Conservation (phyloP, 2,113 vertebrate species). For the Mionectes macconnelli region DNA sequence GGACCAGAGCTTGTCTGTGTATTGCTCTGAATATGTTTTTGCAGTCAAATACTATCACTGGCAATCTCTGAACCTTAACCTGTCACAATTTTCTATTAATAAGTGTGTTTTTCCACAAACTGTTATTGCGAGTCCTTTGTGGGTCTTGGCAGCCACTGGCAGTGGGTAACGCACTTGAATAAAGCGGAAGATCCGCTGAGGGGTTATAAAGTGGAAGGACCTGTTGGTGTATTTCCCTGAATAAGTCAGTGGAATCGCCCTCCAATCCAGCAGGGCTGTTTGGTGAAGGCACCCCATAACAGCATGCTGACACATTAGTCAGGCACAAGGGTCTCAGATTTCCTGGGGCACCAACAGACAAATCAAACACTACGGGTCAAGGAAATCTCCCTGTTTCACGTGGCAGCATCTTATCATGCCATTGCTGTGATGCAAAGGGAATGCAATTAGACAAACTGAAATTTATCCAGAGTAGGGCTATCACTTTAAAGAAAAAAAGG, state of each 20-base stretch:
- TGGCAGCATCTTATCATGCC: background rate
- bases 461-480: background rate
- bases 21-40: background rate
- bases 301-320: background rate
- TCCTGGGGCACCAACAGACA: background rate
- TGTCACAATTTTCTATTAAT: background rate
- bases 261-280: background rate
- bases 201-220: background rate
- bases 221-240: background rate
- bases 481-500: background rate
- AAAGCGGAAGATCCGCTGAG: background rate
- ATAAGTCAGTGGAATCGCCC: background rate
- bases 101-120: background rate
- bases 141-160: background rate
- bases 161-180: background rate
- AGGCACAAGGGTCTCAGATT: background rate
- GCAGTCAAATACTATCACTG: background rate
- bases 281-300: background rate
- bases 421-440: background rate
- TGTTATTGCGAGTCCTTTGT: background rate
- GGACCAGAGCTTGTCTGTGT: background rate
- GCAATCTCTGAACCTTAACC: background rate
- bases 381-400: background rate
- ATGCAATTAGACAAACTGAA: background rate
- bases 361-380: background rate